Base-by-base conservation (phyloP, 2,797 vertebrate species). In the Urosaurus nigricauda region DNA sequence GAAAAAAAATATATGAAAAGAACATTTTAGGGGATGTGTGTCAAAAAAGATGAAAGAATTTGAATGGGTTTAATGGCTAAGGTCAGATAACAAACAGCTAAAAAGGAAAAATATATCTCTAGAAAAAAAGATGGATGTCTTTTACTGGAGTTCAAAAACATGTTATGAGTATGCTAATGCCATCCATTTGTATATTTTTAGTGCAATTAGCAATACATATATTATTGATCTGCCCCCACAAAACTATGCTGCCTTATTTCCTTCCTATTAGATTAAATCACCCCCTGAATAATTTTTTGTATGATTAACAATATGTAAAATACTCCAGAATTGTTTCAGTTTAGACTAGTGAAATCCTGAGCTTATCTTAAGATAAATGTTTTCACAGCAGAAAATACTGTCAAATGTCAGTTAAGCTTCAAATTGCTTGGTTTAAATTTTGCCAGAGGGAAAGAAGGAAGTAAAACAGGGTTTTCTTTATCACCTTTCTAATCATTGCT, bases 371-470 rank as follows among this genome's bases (percentile, higher is more conserved):
- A 35, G 78, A 86, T 89, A 83, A 89, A 89, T 83, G 84, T 60
- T 58, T 86, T 86, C 71, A 70, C 71, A 86, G 85, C 37, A 86
- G 79, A 86, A 89, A 83, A 86, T 86, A 77, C 71, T 58, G 60
- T 86, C 88, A 86, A 89, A 89, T 83, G 88, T 83, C 84, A 77
- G 71, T 86, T 89, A 89, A 89, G 79, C 88, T 89, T 89, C 88
- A 86, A 78, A 89, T 83, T 83, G 71, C 70, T 83, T 58, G 88
- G 79, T 82, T 89, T 89, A 86, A 70, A 83, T 82, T 86, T 89
- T 89, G 88, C 88, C 88, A 5, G 40, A 89, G 87, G 87, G 80
- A 43, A 81, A 32, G 51, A 65, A 75, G 78, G 40, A 79, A 78
- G 16, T 16, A 14, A 56, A 6, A 11, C 40, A 73, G 4, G 51